A percentile compares a stretch with the other conserved stretches of the same genome.
Evolutionary conservation across 2,888 invertebrate species (phyloP).

Genomic region (Theretra japonica): DNA sequence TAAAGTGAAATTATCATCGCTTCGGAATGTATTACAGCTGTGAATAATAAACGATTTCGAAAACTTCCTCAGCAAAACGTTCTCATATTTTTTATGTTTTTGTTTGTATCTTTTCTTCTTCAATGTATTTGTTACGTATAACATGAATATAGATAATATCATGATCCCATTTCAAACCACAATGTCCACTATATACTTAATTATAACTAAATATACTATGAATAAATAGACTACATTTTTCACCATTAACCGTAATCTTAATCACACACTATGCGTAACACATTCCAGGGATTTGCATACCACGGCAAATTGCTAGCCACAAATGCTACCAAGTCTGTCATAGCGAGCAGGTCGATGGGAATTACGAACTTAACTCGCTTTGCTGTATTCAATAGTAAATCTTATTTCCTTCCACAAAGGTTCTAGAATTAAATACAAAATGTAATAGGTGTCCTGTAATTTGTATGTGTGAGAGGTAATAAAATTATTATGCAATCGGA

Average conservation of each 20-base stretch:
- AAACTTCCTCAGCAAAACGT: too few species aligned
- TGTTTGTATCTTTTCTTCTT: too few species aligned
- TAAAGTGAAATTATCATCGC: too few species aligned
- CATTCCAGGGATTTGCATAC: constrained; percentile 14
- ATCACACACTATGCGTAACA: background rate
- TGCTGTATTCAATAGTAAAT: background rate
- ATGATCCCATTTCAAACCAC: too few species aligned
- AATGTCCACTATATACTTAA: too few species aligned
- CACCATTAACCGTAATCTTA: background rate
- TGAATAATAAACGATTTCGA: too few species aligned
- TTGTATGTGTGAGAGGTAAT: constrained; percentile 8
- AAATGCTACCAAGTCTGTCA: constrained; percentile 26
- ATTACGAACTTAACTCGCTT: background rate
- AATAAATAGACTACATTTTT: background rate
- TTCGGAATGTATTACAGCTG: too few species aligned
- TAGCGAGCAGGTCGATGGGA: constrained; percentile 6
- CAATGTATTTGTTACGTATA: too few species aligned
- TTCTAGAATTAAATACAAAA: background rate
- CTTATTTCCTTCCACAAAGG: background rate
- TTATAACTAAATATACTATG: too few species aligned
- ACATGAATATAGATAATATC: too few species aligned
- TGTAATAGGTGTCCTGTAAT: background rate
- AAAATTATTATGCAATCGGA: constrained; percentile 22
- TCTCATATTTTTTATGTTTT: too few species aligned
- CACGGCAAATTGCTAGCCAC: constrained; percentile 11